These are phyloP conservation scores for Drosophila tanythrix DNA, from an alignment of 2,888 invertebrate species.

Conservation along the genomic window DNA sequence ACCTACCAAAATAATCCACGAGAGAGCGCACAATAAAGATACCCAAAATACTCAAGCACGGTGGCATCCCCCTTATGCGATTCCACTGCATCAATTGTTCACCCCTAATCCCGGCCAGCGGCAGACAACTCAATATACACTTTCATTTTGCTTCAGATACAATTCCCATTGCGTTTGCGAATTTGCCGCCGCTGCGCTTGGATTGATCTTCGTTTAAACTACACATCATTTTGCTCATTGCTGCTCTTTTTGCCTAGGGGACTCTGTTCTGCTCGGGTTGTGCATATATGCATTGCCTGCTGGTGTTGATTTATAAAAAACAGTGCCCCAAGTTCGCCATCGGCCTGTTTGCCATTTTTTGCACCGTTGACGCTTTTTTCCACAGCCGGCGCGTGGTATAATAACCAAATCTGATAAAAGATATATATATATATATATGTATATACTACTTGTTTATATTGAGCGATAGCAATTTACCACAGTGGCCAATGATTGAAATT, in stretches of 20 bases:
- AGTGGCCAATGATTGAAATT: constrained; percentile 26
- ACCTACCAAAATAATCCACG: constrained; percentile 63
- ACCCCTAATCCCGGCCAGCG: constrained; percentile 80
- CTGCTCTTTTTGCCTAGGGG: constrained; percentile 9
- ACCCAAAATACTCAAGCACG: constrained; percentile 60
- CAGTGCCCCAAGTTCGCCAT: constrained; percentile 46
- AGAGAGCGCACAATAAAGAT: constrained; percentile 27
- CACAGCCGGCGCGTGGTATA: constrained; percentile 66
- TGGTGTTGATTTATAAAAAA: constrained; percentile 72
- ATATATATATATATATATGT: constrained; percentile 27
- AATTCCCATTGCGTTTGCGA: constrained; percentile 60
- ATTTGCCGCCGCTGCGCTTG: constrained; percentile 58
- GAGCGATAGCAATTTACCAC: constrained; percentile 34
- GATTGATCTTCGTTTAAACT: constrained; percentile 48
- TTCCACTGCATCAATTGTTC: constrained; percentile 30
- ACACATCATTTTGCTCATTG: not conserved
- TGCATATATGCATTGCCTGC: constrained; percentile 7
- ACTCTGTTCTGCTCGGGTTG: not conserved
- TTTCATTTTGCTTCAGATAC: constrained; percentile 50
- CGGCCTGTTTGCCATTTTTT: constrained; percentile 36
- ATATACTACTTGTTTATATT: constrained; percentile 64
- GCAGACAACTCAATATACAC: constrained; percentile 68
- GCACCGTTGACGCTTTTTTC: constrained; percentile 74
- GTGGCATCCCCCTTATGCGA: constrained; percentile 57
- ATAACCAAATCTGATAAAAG: constrained; percentile 66